A percentile compares a stretch with the other conserved stretches of the same genome.
These are phyloP conservation scores for Acanthacorydalis orientalis DNA, from an alignment of 2,888 invertebrate species.

Conservation along the genomic window DNA sequence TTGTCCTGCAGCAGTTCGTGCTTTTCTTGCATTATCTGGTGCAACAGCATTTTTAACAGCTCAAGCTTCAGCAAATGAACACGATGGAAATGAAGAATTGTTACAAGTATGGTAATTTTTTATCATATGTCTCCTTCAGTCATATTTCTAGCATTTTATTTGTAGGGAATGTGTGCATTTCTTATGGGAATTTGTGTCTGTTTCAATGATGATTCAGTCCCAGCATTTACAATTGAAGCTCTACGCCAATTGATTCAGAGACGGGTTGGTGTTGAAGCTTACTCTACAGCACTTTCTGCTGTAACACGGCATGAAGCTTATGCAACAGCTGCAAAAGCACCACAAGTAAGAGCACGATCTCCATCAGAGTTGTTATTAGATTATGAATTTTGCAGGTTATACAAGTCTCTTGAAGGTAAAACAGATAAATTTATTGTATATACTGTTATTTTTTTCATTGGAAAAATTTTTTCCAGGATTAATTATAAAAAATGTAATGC, in stretches of 20 bases:
- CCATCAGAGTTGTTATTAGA: slow-evolving; percentile 74
- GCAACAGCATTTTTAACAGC: slow-evolving; percentile 75
- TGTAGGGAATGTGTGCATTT: slow-evolving; percentile 50
- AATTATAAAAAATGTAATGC: slow-evolving; percentile 33
- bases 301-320: slow-evolving; percentile 83
- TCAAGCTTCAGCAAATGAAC: slow-evolving; percentile 65
- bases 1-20: slow-evolving; percentile 67
- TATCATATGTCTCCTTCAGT: slow-evolving; percentile 15
- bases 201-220: slow-evolving; percentile 70
- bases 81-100: slow-evolving; percentile 79
- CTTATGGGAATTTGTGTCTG: slow-evolving; percentile 82
- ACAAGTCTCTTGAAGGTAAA: slow-evolving; percentile 61
- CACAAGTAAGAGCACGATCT: slow-evolving; percentile 65
- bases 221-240: slow-evolving; percentile 58
- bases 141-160: no score
- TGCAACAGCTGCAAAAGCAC: slow-evolving; percentile 81
- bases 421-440: background rate
- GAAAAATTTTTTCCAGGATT: slow-evolving; percentile 21
- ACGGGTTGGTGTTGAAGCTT: slow-evolving; percentile 78
- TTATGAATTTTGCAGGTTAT: slow-evolving; percentile 85
- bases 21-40: slow-evolving; percentile 61
- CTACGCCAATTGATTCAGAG: slow-evolving; percentile 72
- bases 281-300: slow-evolving; percentile 69
- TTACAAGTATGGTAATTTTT: slow-evolving; percentile 32
- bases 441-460: slow-evolving; percentile 12